Evolutionary conservation across 2,113 vertebrate genomes (phyloP), one percentile per base, ranked within the genome.

Genomic region (Desmodus rotundus): DNA sequence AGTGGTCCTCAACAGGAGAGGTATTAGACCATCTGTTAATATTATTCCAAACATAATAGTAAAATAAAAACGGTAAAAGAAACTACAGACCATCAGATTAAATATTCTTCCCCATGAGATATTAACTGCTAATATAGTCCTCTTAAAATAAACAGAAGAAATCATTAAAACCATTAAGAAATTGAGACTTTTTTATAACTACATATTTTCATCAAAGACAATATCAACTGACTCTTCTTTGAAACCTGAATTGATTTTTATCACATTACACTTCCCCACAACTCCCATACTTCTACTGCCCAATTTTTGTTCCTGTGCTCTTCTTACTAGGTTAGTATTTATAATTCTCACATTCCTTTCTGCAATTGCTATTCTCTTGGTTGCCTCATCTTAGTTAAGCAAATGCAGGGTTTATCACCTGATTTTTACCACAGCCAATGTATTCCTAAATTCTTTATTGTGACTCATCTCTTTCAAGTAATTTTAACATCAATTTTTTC

Each of bases 61-160:
- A 72, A 93, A 91, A 93, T 80, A 91, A 91, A 94, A 94, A 95
- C 63, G 78, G 56, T 24, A 58, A 91, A 82, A 95, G 33, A 5
- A 95, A 38, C 36, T 88, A 0, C 26, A 77, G 54, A 43, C 15
- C 45, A 61, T 61, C 43, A 36, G 58, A 76, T 73, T 89, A 93
- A 82, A 77, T 56, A 47, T 33, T 70, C 74, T 89, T 91, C 14
- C 5, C 54, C 33, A 17, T 13, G 52, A 90, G 28, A 82, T 52
- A n/a, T 47, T 82, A 67, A 73, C 52, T 80, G 24, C 43, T 54
- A 78, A 70, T 38, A n/a, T 2, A 93, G 50, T 89, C 73, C 52
- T 76, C n/a, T 73, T 61, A 47, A 92, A 74, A 81, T 41, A 70
- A 91, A 89, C 2, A 50, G 12, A 94, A 58, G 31, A 80, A 12